Conservation (phyloP, 2,797 vertebrate species). For the Prunella strophiata region DNA sequence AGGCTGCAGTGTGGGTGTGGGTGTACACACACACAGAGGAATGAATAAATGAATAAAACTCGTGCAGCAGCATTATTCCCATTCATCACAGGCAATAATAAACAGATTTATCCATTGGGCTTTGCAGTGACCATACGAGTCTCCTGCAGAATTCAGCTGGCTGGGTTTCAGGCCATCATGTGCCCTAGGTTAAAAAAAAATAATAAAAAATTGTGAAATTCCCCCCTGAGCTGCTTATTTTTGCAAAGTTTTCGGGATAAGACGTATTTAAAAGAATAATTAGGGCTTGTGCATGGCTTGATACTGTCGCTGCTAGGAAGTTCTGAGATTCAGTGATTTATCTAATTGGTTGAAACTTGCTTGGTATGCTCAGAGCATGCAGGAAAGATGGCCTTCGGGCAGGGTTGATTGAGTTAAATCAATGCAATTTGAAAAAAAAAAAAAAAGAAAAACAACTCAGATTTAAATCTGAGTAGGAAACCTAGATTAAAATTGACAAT, state of each 20-base stretch:
- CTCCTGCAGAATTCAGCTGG: constrained; percentile 24
- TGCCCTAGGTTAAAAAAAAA: constrained; percentile 22
- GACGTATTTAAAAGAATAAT: background rate
- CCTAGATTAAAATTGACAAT: constrained; percentile 37
- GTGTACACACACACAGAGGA: background rate
- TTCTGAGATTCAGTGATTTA: constrained; percentile 17
- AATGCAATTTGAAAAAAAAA: background rate
- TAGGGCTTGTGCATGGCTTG: background rate
- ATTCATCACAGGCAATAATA: background rate
- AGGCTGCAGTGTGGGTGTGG: background rate
- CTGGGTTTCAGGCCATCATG: constrained; percentile 34
- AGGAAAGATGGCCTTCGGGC: constrained; percentile 46
- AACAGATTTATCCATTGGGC: background rate
- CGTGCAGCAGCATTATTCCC: background rate
- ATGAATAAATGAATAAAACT: background rate
- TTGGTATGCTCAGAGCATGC: constrained; percentile 8
- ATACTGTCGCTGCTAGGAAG: background rate
- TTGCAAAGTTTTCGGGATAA: background rate
- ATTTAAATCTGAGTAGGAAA: constrained; percentile 21
- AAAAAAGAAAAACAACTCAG: background rate
- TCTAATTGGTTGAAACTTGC: constrained; percentile 43
- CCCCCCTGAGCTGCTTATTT: constrained; percentile 28
- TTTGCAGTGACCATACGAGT: background rate
- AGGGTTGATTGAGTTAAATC: constrained; percentile 48
- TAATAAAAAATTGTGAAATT: background rate